Base-by-base conservation (phyloP, 2,797 vertebrate genomes). In the Oceanodroma leucorhoa region DNA sequence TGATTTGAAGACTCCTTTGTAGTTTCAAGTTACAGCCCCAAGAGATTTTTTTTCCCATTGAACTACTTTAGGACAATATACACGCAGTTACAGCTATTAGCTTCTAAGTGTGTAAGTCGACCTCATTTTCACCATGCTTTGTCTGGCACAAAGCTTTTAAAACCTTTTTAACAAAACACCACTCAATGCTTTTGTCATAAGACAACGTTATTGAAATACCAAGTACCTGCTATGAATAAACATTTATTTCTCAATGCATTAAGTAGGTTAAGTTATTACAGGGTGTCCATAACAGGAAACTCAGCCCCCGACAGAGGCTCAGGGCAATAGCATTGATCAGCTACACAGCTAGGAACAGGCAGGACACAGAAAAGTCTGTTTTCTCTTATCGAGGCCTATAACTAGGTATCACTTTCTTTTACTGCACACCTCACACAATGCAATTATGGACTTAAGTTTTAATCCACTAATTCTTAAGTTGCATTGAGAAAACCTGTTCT, bases 321-420 rank as follows among this genome's bases (percentile, higher is more conserved):
- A 12, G 4, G 1, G 30, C 11, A 29, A 11, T 6, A 41, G 43
- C 15, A 0, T 4, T 5, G 23, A 48, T 29, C 22, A 22, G 55
- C 41, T 11, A 5, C 66, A 5, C 34, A 36, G 38, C 23, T 3
- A 3, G 4, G 27, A 70, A n/a, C 20, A 67, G 34, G 26, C 60
- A 66, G 70, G 57, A 58, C 53, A 40, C 48, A 13, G 7, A 17
- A 21, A 67, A 27, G 2, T 10, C 60, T 46, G 3, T 14, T 34
- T 20, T 40, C 38, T 60, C 11, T 5, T 32, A 20, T 1, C 17
- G 27, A 67, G 10, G 18, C 26, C 45, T 17, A 1, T 20, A 46
- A 67, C 0, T 0, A 61, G 26, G 34, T 26, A 34, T 14, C 17
- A 17, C 51, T 66, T 30, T 6, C 57, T 61, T 38, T 79, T 36